A percentile compares a stretch with the other conserved stretches of the same genome.
Conservation (phyloP, 2,888 invertebrate genomes). For the Agonopterix subpropinquella region DNA sequence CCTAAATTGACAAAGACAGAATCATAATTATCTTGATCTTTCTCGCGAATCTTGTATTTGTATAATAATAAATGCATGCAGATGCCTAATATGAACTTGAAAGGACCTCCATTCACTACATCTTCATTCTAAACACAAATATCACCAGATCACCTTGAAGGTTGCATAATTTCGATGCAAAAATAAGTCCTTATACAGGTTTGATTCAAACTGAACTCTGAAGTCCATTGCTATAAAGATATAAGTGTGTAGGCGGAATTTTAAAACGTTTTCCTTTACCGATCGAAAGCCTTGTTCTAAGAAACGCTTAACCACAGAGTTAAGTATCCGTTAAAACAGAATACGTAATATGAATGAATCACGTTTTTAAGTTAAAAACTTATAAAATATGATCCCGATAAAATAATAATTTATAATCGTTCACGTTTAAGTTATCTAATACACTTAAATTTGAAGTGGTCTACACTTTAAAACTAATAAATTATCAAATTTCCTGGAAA, state of each 20-base stretch:
- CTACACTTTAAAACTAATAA: too few relatives aligned
- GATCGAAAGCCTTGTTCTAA: constrained; percentile 7
- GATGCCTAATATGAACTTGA: too few relatives aligned
- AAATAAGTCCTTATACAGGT: background rate
- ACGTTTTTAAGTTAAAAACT: constrained; percentile 2
- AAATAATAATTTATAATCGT: constrained; percentile 4
- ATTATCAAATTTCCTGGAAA: too few relatives aligned
- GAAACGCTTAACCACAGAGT: constrained; percentile 5
- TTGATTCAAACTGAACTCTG: background rate
- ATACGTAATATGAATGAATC: constrained; percentile 20
- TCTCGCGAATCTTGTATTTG: too few relatives aligned
- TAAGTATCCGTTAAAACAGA: constrained; percentile 11
- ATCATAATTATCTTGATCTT: too few relatives aligned
- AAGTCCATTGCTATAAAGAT: too few relatives aligned
- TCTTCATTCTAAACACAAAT: background rate
- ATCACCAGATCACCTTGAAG: constrained; percentile 4
- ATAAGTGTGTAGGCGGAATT: constrained; percentile 28
- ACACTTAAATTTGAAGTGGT: background rate
- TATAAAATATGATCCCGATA: background rate
- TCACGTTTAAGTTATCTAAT: background rate
- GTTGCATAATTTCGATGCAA: background rate
- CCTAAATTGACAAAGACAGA: too few relatives aligned
- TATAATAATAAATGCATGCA: too few relatives aligned
- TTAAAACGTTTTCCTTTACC: constrained; percentile 39
- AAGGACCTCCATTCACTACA: background rate